Evolutionary conservation across 30 jellyfish, hydroid and myxozoan species (phyloP).

Genomic region (Cassiopea andromeda): DNA sequence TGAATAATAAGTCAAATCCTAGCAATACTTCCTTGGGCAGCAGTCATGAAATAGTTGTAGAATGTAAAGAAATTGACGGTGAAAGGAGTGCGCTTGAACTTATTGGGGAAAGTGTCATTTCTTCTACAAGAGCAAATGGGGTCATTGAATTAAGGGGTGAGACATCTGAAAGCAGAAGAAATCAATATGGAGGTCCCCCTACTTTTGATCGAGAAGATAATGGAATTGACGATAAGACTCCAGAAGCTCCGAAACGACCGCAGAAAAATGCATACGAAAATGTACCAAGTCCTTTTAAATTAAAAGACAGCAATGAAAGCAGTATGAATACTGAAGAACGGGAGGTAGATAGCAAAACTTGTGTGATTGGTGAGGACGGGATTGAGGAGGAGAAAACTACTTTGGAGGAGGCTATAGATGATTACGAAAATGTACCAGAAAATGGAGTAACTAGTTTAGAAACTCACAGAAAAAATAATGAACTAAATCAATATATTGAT

Average conservation of each 20-base stretch:
- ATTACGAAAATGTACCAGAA: conserved; percentile 4
- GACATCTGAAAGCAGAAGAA: neutral
- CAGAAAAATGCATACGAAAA: conserved; percentile 32
- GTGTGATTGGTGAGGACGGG: neutral
- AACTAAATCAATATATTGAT: neutral
- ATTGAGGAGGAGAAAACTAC: neutral
- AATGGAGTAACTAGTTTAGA: neutral
- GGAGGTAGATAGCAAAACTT: too few relatives aligned
- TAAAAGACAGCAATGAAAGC: neutral
- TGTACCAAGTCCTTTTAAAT: conserved; percentile 34
- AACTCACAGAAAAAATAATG: neutral
- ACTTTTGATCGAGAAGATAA: neutral
- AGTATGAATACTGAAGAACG: neutral
- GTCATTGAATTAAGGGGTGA: neutral
- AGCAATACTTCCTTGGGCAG: neutral
- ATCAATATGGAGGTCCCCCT: conserved; percentile 40
- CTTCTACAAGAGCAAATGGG: neutral
- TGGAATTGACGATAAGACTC: neutral
- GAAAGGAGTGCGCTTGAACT: neutral
- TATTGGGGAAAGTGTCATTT: neutral
- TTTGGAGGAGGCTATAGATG: neutral
- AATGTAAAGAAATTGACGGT: neutral
- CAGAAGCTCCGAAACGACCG: neutral
- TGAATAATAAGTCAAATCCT: neutral
- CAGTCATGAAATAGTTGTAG: neutral